Base-by-base conservation (phyloP, 2,888 invertebrate genomes). In the Trachelus tabidus region DNA sequence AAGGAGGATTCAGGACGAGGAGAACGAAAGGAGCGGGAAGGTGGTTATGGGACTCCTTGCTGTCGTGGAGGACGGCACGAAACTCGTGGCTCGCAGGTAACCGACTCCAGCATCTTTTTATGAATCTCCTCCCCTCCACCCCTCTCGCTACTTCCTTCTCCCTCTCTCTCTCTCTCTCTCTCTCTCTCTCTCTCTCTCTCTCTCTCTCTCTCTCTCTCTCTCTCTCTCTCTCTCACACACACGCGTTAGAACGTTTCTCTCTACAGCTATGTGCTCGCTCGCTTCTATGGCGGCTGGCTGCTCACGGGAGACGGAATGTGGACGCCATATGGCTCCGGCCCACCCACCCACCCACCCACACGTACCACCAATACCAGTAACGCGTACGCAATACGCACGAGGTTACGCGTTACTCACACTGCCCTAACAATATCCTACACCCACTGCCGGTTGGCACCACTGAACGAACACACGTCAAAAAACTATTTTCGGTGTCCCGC, bases 231-330 rank as follows among this genome's bases (percentile, higher is more conserved):
- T n/a, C n/a, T n/a, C n/a, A n/a, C n/a, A n/a, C n/a, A n/a, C 77
- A 79, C 71, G 37, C 75, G 73, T 34, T 77, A 35, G 73, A 77
- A 74, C 35, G 75, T 73, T 35, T 69, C 76, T 75, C 75, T 76
- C 40, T 56, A 56, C 40, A 23, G 40, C 40, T 56, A 56, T 56
- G 40, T 23, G 40, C 79, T 34, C 76, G 75, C 75, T 80, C 84
- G 76, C 40, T 56, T 56, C 40, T 56, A 56, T 33, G 40, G 40
- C 40, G 12, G 71, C 71, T 33, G 83, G 81, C 81, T 82, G 84
- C 85, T 85, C 83, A 85, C 86, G 86, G 88, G 87, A 88, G 87
- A 88, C 87, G 90, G 90, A 91, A 91, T 90, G 90, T 90, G 90
- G 89, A 90, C 88, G 88, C 90, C 91, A 91, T 90, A 90, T 91